phyloP scores from a whole-genome alignment of 2,113 vertebrate genomes.

The Pterocles gutturalis region DNA sequence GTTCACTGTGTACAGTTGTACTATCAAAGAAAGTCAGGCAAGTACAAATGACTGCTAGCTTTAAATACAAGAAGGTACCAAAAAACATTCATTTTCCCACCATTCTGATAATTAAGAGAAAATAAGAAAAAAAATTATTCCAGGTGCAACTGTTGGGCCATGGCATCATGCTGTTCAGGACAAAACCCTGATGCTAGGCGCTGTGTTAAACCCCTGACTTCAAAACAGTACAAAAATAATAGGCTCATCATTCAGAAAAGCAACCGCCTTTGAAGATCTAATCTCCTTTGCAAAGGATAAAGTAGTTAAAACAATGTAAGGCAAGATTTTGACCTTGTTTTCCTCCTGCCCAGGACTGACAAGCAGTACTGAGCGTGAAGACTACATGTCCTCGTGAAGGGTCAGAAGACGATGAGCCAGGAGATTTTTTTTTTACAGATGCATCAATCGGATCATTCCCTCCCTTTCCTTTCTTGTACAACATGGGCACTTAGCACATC shows the following conservation, averaged over 20 bases:
- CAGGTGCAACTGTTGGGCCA: neutral
- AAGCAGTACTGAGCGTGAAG: neutral
- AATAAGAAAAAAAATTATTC: neutral
- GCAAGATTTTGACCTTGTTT: neutral
- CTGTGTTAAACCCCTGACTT: neutral
- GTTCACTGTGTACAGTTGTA: neutral
- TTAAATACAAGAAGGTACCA: neutral
- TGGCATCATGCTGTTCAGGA: neutral
- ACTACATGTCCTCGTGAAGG: rapidly evolving
- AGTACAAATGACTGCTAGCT: neutral
- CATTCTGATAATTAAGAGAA: neutral
- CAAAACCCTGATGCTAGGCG: rapidly evolving
- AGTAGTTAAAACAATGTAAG: neutral
- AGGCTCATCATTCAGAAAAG: neutral
- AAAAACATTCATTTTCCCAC: neutral
- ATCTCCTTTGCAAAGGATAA: neutral
- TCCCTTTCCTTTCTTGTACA: neutral
- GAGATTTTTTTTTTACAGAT: neutral
- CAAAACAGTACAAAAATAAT: neutral
- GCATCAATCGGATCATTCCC: neutral
- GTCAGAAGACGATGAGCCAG: neutral
- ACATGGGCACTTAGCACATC: neutral
- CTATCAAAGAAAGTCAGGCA: neutral
- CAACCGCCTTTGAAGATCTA: neutral
- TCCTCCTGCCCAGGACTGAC: neutral